Evolutionary conservation across 2,888 invertebrate species (phyloP).

Genomic region (Lasioglossum zephyrum): DNA sequence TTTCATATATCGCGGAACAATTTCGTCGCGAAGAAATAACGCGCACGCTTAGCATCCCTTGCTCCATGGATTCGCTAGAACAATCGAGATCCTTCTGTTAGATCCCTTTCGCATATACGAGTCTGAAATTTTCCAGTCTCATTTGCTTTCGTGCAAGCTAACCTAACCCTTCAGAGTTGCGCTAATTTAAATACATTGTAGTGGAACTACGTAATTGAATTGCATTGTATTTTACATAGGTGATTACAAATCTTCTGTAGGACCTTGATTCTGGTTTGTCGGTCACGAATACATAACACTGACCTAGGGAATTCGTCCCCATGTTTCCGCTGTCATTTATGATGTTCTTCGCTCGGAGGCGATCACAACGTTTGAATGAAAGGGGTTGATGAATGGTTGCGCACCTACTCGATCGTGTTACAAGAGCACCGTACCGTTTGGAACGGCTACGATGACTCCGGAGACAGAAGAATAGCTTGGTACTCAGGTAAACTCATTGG

Average conservation of each 20-base stretch:
- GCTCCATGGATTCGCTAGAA: not conserved
- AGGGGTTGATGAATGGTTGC: not conserved
- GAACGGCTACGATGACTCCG: not conserved
- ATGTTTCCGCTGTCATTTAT: not conserved
- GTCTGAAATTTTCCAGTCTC: no score
- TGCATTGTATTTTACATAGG: no score
- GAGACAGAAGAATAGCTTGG: not conserved
- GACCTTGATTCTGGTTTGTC: not conserved
- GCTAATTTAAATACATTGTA: no score
- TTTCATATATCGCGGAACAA: conserved; percentile 56
- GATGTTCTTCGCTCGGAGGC: not conserved
- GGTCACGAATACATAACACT: not conserved
- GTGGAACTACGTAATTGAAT: no score
- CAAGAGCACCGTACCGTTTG: not conserved
- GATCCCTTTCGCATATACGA: no score
- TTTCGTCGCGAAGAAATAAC: conserved; percentile 44
- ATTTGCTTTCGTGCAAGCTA: no score
- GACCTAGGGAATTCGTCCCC: not conserved
- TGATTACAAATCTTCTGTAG: no score
- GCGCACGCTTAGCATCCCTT: conserved; percentile 41
- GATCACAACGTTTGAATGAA: not conserved
- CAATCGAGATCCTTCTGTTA: not conserved
- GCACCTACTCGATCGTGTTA: not conserved
- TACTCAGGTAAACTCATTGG: not conserved
- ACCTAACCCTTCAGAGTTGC: no score